phyloP scores from a whole-genome alignment of 2,888 invertebrate species.

The Ennomos erosarius region DNA sequence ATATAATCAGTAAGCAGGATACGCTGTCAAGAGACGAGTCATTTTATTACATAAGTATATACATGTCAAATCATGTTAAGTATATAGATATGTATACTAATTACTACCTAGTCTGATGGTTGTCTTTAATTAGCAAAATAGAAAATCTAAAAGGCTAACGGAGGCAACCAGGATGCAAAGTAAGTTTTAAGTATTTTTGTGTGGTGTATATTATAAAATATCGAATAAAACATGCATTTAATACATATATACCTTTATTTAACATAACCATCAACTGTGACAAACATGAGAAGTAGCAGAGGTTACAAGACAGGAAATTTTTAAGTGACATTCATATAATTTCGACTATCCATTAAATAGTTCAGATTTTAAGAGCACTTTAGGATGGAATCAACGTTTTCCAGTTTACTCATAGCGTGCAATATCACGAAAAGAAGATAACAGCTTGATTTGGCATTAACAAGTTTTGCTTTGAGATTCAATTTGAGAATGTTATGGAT shows the following conservation, averaged over 20 bases:
- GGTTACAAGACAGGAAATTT: slow-evolving; percentile 53
- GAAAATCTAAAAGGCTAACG: too few species aligned
- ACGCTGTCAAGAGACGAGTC: too few species aligned
- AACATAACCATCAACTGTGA: slow-evolving; percentile 76
- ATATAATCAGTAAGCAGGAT: too few species aligned
- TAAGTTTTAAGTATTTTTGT: slow-evolving; percentile 6
- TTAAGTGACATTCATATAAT: slow-evolving; percentile 53
- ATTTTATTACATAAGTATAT: too few species aligned
- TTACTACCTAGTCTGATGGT: too few species aligned
- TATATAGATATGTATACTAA: too few species aligned
- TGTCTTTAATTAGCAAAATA: too few species aligned
- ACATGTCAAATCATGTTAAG: too few species aligned
- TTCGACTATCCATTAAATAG: slow-evolving; percentile 68
- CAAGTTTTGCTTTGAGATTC: slow-evolving; percentile 50
- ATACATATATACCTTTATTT: slow-evolving; percentile 61
- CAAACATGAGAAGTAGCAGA: slow-evolving; percentile 61
- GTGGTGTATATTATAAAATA: slow-evolving; percentile 8
- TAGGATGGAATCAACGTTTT: slow-evolving; percentile 81
- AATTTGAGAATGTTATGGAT: slow-evolving; percentile 19
- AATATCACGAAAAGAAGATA: slow-evolving; percentile 61
- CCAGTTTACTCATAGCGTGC: slow-evolving; percentile 70
- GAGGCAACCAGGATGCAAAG: not conserved
- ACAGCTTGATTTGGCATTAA: slow-evolving; percentile 62
- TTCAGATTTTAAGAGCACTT: slow-evolving; percentile 82
- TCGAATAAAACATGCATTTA: slow-evolving; percentile 42